These are phyloP conservation scores for Ochropacha duplaris DNA, from an alignment of 2,888 invertebrate species.

Conservation along the genomic window DNA sequence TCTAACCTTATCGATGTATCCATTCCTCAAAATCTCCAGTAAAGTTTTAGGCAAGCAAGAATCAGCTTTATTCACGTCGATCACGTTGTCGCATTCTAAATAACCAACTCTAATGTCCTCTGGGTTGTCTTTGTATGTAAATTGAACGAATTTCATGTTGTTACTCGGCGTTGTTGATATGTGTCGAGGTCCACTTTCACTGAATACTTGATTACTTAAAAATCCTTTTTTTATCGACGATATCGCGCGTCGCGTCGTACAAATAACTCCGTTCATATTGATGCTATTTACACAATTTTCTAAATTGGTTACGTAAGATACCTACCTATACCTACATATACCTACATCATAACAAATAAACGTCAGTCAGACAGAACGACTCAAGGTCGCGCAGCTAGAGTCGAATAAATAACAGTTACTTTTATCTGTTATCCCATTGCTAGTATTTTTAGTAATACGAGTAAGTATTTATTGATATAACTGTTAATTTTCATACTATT, in stretches of 20 bases:
- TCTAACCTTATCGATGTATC: conserved; percentile 43
- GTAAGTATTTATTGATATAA: too few relatives aligned
- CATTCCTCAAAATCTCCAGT: conserved; percentile 63
- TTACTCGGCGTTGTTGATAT: neutral
- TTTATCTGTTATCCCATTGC: neutral
- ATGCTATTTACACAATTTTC: neutral
- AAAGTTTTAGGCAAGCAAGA: conserved; percentile 56
- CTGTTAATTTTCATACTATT: too few relatives aligned
- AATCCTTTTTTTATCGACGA: neutral
- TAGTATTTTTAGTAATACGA: neutral
- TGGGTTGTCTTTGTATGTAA: conserved; percentile 74
- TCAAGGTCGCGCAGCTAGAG: neutral
- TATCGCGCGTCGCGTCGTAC: neutral
- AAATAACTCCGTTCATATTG: conserved; percentile 4
- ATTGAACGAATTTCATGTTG: conserved; percentile 87
- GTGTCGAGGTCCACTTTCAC: neutral
- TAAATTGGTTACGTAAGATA: conserved; percentile 4
- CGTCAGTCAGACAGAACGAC: neutral
- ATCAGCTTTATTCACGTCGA: conserved; percentile 85
- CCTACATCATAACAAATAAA: neutral
- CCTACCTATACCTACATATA: too few relatives aligned
- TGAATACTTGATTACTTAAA: conserved; percentile 1
- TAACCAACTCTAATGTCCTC: conserved; percentile 82
- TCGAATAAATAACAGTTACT: neutral
- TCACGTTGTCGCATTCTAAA: conserved; percentile 82